Conservation (phyloP, 2,888 invertebrate species). For the Scaptomyza tumidula region DNA sequence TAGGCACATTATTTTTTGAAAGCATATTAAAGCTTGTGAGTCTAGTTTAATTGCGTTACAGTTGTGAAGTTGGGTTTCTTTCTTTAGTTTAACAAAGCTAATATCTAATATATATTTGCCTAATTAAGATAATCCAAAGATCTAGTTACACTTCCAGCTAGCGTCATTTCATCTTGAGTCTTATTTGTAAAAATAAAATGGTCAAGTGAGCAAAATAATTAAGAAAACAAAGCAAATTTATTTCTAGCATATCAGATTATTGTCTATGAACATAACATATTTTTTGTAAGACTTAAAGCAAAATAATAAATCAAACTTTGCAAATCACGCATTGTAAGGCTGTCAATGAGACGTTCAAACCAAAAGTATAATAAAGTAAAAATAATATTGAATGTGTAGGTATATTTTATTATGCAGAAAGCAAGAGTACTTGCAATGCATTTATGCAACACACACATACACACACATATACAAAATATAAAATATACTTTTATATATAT, state of each 20-base stretch:
- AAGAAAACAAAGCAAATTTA: slow-evolving; percentile 36
- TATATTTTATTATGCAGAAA: slow-evolving; percentile 17
- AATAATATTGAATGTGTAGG: not conserved
- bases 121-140: too few species aligned
- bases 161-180: slow-evolving; percentile 1
- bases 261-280: slow-evolving; percentile 45
- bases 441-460: slow-evolving; percentile 6
- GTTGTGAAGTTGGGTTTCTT: too few species aligned
- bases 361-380: slow-evolving; percentile 2
- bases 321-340: slow-evolving; percentile 47
- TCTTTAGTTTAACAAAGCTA: too few species aligned
- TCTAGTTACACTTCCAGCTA: not conserved
- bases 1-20: not conserved
- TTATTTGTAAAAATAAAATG: not conserved
- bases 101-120: too few species aligned
- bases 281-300: slow-evolving; percentile 52
- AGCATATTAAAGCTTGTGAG: not conserved
- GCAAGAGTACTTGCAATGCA: slow-evolving; percentile 7
- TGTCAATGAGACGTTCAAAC: slow-evolving; percentile 58
- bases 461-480: too few species aligned
- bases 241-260: slow-evolving; percentile 49
- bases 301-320: slow-evolving; percentile 15
- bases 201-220: slow-evolving; percentile 1
- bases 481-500: not conserved
- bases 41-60: not conserved